Evolutionary conservation across 1,140 invertebrate genomes (phyloP).

Genomic region (Drosophila equinoxialis): DNA sequence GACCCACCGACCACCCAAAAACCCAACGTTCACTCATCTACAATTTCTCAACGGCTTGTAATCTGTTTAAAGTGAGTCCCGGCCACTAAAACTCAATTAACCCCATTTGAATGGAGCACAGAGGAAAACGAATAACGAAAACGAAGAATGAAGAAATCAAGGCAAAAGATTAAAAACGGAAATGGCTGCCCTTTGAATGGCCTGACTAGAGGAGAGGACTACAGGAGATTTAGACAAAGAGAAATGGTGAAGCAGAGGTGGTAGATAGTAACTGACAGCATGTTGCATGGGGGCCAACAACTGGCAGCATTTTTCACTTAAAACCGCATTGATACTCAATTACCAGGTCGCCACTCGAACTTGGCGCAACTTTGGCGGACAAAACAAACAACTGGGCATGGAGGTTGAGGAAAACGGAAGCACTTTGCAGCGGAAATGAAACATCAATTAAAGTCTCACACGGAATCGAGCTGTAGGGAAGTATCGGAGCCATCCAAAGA

Average conservation of each 20-base stretch:
- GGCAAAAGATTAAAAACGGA: constrained; percentile 76
- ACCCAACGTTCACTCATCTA: not conserved
- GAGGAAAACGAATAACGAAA: constrained; percentile 13
- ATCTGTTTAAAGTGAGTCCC: constrained; percentile 80
- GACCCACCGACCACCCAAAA: not conserved
- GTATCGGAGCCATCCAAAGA: not conserved
- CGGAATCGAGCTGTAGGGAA: constrained; percentile 6
- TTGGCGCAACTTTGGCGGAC: constrained; percentile 22
- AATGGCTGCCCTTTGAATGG: constrained; percentile 49
- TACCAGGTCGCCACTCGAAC: constrained; percentile 49
- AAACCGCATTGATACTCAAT: constrained; percentile 83
- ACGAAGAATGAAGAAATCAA: constrained; percentile 61
- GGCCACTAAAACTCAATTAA: constrained; percentile 82
- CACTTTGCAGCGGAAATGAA: constrained; percentile 82
- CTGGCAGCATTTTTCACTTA: constrained; percentile 77
- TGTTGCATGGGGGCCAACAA: constrained; percentile 13
- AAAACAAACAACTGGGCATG: constrained; percentile 71
- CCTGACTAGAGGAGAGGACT: not conserved
- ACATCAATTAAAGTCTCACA: constrained; percentile 81
- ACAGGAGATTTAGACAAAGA: not conserved
- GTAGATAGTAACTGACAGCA: not conserved
- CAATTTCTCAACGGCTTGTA: constrained; percentile 53
- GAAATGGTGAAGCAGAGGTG: not conserved
- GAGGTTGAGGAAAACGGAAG: constrained; percentile 68
- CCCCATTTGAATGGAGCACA: constrained; percentile 70